A percentile compares a stretch with the other conserved stretches of the same genome.
Evolutionary conservation across 2,113 vertebrate species (phyloP).

Genomic region (Rhinoptilus africanus): DNA sequence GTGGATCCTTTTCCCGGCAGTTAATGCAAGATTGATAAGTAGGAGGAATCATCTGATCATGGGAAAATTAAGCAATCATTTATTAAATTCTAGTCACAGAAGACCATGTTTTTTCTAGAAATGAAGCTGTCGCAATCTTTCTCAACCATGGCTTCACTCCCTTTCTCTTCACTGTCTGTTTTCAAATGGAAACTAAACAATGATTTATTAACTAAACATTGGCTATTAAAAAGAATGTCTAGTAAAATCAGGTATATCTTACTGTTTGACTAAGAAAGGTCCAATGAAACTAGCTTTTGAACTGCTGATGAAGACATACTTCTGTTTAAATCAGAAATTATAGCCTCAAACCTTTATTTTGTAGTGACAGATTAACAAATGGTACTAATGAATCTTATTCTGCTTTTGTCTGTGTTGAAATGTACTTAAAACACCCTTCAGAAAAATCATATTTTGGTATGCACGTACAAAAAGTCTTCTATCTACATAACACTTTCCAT

Average conservation of each 20-base stretch:
- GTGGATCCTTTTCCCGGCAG: background rate
- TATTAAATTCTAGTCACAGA: background rate
- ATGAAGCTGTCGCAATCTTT: background rate
- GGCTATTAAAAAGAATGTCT: background rate
- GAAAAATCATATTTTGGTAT: fast-evolving
- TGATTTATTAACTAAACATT: background rate
- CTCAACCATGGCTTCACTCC: background rate
- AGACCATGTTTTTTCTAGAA: background rate
- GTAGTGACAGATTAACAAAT: background rate
- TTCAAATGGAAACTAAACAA: background rate
- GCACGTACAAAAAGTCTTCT: background rate
- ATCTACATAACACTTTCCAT: fast-evolving
- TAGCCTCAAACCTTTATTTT: background rate
- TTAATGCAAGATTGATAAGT: background rate
- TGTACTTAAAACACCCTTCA: background rate
- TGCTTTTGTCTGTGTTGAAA: background rate
- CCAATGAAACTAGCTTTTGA: background rate
- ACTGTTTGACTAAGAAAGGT: background rate
- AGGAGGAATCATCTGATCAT: background rate
- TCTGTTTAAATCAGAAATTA: background rate
- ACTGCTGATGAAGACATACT: background rate
- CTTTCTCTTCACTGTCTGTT: background rate
- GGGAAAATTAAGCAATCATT: background rate
- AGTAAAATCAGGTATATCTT: background rate
- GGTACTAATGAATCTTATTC: background rate